phyloP scores from a whole-genome alignment of 2,888 invertebrate species.

The Metopia argyrocephala region DNA sequence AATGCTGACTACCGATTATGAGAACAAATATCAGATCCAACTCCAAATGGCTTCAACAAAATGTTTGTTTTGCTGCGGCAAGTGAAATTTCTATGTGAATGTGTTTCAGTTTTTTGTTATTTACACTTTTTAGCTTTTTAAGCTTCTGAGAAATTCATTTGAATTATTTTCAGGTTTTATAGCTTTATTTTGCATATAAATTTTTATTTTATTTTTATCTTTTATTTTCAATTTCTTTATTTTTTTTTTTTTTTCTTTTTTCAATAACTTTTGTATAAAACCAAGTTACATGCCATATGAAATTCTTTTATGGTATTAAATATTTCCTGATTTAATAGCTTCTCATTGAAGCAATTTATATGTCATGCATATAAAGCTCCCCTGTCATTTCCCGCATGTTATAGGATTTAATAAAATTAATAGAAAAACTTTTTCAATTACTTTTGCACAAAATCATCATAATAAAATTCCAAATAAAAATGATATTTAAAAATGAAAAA shows the following conservation, averaged over 20 bases:
- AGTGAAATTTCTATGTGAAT: too few relatives aligned
- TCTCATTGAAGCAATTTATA: neutral
- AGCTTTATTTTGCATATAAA: too few relatives aligned
- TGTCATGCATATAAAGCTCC: neutral
- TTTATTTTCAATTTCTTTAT: neutral
- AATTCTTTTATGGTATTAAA: neutral
- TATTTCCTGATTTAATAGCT: neutral
- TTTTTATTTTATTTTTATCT: too few relatives aligned
- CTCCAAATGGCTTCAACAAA: too few relatives aligned
- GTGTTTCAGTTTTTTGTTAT: too few relatives aligned
- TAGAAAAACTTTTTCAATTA: constrained; percentile 68
- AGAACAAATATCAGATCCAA: too few relatives aligned
- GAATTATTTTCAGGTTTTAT: too few relatives aligned
- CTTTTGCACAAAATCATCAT: constrained; percentile 53
- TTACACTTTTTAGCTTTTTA: too few relatives aligned
- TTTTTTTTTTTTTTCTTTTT: too few relatives aligned
- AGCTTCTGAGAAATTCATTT: too few relatives aligned
- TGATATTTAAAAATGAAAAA: constrained; percentile 26
- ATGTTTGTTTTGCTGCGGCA: too few relatives aligned
- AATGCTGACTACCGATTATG: too few relatives aligned
- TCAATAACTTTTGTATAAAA: neutral
- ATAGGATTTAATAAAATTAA: constrained; percentile 64
- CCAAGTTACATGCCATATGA: neutral
- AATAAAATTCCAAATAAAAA: constrained; percentile 43
- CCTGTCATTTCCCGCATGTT: neutral